Conservation (phyloP, 2,797 vertebrate genomes). For the Anguilla obscura region DNA sequence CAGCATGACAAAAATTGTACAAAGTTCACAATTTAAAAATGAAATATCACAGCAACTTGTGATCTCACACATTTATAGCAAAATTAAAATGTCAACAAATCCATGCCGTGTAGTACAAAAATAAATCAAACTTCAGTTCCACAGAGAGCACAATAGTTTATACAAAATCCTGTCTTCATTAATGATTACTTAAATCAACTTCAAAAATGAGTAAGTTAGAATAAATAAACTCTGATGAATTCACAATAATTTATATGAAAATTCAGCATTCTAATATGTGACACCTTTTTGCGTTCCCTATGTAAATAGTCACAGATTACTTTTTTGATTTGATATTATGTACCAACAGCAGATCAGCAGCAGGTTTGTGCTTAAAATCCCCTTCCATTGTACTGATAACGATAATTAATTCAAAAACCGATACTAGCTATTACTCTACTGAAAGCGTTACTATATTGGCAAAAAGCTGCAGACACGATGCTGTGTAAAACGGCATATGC, state of each 20-base stretch:
- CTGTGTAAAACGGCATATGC: slow-evolving; percentile 80
- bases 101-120: slow-evolving; percentile 98
- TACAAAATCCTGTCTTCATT: slow-evolving; percentile 95
- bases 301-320: slow-evolving; percentile 90
- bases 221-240: slow-evolving; percentile 90
- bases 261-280: slow-evolving; percentile 96
- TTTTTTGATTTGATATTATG: slow-evolving; percentile 91
- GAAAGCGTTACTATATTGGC: slow-evolving; percentile 89
- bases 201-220: slow-evolving; percentile 87
- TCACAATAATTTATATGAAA: slow-evolving; percentile 94
- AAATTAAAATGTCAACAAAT: slow-evolving; percentile 93
- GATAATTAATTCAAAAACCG: slow-evolving; percentile 82
- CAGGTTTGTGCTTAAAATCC: slow-evolving; percentile 99
- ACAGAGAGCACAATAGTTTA: slow-evolving; percentile 83
- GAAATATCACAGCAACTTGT: slow-evolving; percentile 97
- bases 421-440: slow-evolving; percentile 86
- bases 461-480: slow-evolving; percentile 91
- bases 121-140: slow-evolving; percentile 87
- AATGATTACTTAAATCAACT: slow-evolving; percentile 89
- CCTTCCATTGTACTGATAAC: slow-evolving; percentile 87
- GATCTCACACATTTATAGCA: slow-evolving; percentile 97
- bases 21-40: slow-evolving; percentile 99
- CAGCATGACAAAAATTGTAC: slow-evolving; percentile 99
- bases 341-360: slow-evolving; percentile 90
- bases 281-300: slow-evolving; percentile 88